Evolutionary conservation across 2,888 invertebrate species (phyloP).

Genomic region (Fragum fragum): DNA sequence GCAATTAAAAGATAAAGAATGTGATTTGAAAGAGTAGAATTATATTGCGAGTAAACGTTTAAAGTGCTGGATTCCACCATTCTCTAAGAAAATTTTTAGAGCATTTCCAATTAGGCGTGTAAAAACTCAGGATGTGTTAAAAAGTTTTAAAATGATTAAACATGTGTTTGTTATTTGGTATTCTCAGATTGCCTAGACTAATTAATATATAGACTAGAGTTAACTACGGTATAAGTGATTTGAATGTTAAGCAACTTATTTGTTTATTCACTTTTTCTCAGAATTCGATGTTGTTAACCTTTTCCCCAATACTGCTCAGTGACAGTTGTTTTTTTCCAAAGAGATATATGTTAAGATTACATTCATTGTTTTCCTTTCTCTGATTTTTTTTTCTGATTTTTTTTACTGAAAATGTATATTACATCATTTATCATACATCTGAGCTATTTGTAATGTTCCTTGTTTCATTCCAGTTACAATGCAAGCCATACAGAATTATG

Average conservation of each 20-base stretch:
- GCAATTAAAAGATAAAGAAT: too few relatives aligned
- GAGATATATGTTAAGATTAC: slow-evolving; percentile 18
- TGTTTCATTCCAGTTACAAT: not conserved
- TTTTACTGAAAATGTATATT: not conserved
- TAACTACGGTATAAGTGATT: slow-evolving; percentile 31
- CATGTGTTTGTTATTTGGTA: too few relatives aligned
- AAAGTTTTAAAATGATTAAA: too few relatives aligned
- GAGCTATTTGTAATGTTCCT: not conserved
- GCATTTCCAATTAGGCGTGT: too few relatives aligned
- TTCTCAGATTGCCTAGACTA: not conserved
- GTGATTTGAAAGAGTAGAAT: too few relatives aligned
- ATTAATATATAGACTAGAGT: not conserved
- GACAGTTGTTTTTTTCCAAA: slow-evolving; percentile 25
- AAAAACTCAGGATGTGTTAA: too few relatives aligned
- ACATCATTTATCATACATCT: not conserved
- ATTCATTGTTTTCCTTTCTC: slow-evolving; percentile 9
- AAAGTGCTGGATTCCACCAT: too few relatives aligned
- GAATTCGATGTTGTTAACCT: slow-evolving; percentile 54
- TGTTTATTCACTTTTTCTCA: slow-evolving; percentile 50
- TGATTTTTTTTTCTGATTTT: not conserved
- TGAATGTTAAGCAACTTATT: slow-evolving; percentile 50
- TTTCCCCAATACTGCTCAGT: slow-evolving; percentile 46
- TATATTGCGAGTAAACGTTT: too few relatives aligned
- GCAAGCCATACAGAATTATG: not conserved
- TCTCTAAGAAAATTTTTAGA: too few relatives aligned